Conservation (phyloP, 2,888 invertebrate species). For the Ochlodes sylvanus region DNA sequence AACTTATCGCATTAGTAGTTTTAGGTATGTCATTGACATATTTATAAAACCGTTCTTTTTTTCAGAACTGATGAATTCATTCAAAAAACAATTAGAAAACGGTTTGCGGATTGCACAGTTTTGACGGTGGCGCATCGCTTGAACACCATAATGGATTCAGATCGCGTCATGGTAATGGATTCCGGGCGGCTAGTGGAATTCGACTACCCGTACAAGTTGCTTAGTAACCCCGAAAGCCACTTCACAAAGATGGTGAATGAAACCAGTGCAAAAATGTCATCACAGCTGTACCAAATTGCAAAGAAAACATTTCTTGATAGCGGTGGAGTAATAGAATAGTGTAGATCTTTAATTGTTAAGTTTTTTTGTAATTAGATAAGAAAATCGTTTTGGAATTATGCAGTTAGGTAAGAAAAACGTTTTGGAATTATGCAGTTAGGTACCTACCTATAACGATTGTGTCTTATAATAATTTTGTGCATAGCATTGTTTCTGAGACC, state of each 20-base stretch:
- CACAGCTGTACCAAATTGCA: slow-evolving; percentile 73
- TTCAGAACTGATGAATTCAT: slow-evolving; percentile 92
- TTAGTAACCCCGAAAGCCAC: slow-evolving; percentile 85
- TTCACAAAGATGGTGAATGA: slow-evolving; percentile 89
- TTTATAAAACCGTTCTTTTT: slow-evolving; percentile 41
- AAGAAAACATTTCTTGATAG: slow-evolving; percentile 73
- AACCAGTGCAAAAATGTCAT: slow-evolving; percentile 85
- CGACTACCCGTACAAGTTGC: slow-evolving; percentile 88
- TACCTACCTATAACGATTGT: slow-evolving; percentile 45
- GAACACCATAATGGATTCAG: slow-evolving; percentile 97
- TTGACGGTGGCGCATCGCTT: slow-evolving; percentile 96
- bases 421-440: slow-evolving; percentile 50
- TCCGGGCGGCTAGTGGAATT: slow-evolving; percentile 90
- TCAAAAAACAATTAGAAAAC: slow-evolving; percentile 92
- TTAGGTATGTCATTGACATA: too few relatives aligned
- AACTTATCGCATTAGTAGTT: too few relatives aligned
- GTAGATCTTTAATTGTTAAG: slow-evolving; percentile 39
- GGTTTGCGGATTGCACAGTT: slow-evolving; percentile 93
- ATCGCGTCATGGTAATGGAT: slow-evolving; percentile 94
- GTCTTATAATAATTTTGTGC: not conserved
- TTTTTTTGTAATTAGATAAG: slow-evolving; percentile 41
- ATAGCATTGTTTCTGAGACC: too few relatives aligned
- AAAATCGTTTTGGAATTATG: slow-evolving; percentile 46
- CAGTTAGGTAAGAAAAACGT: slow-evolving; percentile 43
- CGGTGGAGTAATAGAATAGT: slow-evolving; percentile 69